Conservation (phyloP, 2,797 vertebrate genomes). For the Aeoliscus strigatus region DNA sequence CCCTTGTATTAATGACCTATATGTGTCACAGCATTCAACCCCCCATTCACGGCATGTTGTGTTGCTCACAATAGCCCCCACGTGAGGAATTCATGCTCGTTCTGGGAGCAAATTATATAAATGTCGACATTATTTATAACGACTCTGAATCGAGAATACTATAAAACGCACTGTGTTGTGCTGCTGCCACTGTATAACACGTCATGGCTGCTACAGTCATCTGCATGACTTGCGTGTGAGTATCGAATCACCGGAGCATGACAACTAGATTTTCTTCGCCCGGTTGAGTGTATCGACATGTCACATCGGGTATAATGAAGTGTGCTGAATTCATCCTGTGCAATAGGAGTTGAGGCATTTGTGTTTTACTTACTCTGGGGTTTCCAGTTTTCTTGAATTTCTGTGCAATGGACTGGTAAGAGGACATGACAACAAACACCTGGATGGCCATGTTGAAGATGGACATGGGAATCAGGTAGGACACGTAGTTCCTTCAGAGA, state of each 20-base stretch:
- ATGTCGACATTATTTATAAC: background rate
- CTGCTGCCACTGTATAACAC: too few relatives aligned
- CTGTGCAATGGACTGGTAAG: conserved; percentile 86
- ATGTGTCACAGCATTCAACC: conserved; percentile 21
- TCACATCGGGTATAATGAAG: too few relatives aligned
- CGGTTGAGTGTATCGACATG: too few relatives aligned
- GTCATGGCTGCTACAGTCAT: too few relatives aligned
- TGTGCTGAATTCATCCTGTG: too few relatives aligned
- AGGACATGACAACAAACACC: conserved; percentile 83
- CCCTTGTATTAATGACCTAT: conserved; percentile 43
- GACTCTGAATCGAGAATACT: too few relatives aligned
- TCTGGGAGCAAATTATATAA: background rate
- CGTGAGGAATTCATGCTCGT: conserved; percentile 6
- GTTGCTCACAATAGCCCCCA: conserved; percentile 17
- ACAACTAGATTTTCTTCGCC: too few relatives aligned
- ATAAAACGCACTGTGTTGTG: too few relatives aligned
- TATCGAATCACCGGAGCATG: too few relatives aligned
- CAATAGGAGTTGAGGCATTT: too few relatives aligned
- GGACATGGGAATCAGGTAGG: conserved; percentile 85
- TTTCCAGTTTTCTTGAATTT: conserved; percentile 88
- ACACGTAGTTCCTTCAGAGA: conserved; percentile 83
- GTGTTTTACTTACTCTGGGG: conserved; percentile 73
- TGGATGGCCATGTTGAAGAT: conserved; percentile 90
- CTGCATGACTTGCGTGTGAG: too few relatives aligned
- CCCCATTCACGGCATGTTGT: conserved; percentile 14